These are phyloP conservation scores for Scolanthus callimorphus DNA, from an alignment of 92 coral and sea anemone species.

Conservation along the genomic window DNA sequence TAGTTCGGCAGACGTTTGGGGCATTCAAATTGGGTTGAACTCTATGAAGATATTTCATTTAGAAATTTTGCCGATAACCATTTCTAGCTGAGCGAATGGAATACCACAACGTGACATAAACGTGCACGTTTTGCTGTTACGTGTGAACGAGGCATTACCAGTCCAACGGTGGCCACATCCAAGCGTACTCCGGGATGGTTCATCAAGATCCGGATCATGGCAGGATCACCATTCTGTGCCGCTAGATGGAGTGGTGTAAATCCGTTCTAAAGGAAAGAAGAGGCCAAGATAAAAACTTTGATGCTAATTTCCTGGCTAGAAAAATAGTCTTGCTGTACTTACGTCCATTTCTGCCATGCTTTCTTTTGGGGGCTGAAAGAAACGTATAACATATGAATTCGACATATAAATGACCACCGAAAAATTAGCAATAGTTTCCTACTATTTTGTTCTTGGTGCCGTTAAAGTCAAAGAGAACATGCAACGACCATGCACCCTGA, in stretches of 20 bases:
- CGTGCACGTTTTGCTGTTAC: too few relatives aligned
- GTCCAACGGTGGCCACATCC: conserved; percentile 63
- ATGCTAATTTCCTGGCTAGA: neutral
- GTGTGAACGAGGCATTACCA: conserved; percentile 48
- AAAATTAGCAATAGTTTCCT: neutral
- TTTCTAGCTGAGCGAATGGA: too few relatives aligned
- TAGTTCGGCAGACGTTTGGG: too few relatives aligned
- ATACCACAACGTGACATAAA: too few relatives aligned
- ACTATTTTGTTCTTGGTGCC: neutral
- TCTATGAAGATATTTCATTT: too few relatives aligned
- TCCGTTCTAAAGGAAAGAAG: conserved; percentile 56
- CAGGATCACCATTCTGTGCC: conserved; percentile 88
- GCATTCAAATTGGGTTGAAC: too few relatives aligned
- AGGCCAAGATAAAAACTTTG: neutral
- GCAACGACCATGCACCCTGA: too few relatives aligned
- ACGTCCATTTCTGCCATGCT: neutral
- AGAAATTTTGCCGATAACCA: too few relatives aligned
- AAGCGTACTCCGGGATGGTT: conserved; percentile 74
- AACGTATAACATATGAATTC: neutral
- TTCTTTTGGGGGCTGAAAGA: neutral
- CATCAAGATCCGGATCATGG: conserved; percentile 68
- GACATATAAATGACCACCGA: too few relatives aligned
- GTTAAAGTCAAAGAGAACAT: too few relatives aligned
- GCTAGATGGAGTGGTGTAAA: conserved; percentile 96
- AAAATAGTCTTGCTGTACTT: neutral